Evolutionary conservation across 2,113 vertebrate species (phyloP).

Genomic region (Cryptotis parvus): DNA sequence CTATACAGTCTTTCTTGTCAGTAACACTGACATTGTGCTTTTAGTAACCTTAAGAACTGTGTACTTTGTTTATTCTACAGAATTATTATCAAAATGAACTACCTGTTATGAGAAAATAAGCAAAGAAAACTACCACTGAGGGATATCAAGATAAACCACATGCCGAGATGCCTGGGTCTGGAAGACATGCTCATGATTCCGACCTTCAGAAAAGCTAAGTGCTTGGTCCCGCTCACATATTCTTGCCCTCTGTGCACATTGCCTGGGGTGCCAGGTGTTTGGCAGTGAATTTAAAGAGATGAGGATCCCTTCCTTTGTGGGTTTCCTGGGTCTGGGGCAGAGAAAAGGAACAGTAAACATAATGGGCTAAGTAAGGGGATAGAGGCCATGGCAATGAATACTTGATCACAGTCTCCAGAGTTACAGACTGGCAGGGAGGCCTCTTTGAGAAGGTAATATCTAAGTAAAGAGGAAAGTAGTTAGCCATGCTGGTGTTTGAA

Average conservation of each 20-base stretch:
- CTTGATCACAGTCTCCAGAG: conserved; percentile 13
- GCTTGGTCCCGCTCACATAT: conserved; percentile 26
- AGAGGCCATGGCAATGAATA: too few species aligned
- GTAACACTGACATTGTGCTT: neutral
- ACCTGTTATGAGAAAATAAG: conserved; percentile 19
- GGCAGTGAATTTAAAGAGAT: neutral
- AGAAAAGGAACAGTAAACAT: conserved; percentile 34
- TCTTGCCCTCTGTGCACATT: neutral
- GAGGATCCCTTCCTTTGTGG: neutral
- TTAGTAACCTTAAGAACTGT: neutral
- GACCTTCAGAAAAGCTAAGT: conserved; percentile 24
- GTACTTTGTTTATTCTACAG: conserved; percentile 30
- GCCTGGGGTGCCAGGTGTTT: conserved; percentile 4
- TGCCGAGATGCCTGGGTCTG: conserved; percentile 5
- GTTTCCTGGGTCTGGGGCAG: neutral
- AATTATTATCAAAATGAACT: conserved; percentile 30
- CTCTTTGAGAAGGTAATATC: conserved; percentile 21
- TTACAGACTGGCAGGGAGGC: conserved; percentile 27
- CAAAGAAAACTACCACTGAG: conserved; percentile 16
- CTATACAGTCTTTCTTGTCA: neutral
- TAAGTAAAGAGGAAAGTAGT: conserved; percentile 25
- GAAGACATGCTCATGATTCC: conserved; percentile 10
- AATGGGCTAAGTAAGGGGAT: conserved; percentile 6
- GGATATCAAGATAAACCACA: conserved; percentile 36
- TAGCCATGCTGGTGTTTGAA: neutral